Percentiles rank a stretch among this genome's conserved stretches.
These are phyloP conservation scores for Aplodontia rufa DNA, from an alignment of 2,113 vertebrate species.

Conservation along the genomic window DNA sequence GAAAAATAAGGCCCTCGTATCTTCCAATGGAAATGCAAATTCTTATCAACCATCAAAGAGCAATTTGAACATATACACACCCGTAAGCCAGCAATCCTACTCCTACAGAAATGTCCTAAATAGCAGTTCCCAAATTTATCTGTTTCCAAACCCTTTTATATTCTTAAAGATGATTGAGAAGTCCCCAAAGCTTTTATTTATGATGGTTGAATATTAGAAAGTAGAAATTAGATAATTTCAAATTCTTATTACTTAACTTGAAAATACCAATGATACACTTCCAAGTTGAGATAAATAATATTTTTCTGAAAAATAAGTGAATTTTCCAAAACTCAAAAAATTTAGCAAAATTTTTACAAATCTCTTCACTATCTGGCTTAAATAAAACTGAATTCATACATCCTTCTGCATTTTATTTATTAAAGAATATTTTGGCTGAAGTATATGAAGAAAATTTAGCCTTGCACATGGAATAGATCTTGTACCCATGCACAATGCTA, in stretches of 20 bases:
- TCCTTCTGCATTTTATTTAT: not conserved
- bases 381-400: not conserved
- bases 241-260: not conserved
- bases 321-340: slow-evolving; percentile 34
- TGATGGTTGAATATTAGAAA: not conserved
- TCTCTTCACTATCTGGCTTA: not conserved
- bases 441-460: not conserved
- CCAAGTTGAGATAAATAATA: not conserved
- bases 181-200: not conserved
- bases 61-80: not conserved
- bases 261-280: not conserved
- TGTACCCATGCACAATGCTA: not conserved
- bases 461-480: not conserved
- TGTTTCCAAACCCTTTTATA: not conserved
- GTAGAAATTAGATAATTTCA: not conserved
- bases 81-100: not conserved
- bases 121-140: not conserved
- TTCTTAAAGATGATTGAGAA: not conserved
- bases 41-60: not conserved
- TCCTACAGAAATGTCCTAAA: not conserved
- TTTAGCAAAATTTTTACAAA: not conserved
- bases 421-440: slow-evolving; percentile 2
- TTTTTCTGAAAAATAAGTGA: not conserved
- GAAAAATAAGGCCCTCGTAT: not conserved
- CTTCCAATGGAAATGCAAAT: not conserved